Percentiles rank a stretch among this genome's conserved stretches.
Conservation (phyloP, 2,888 invertebrate species). For the Lepidochitona cinerea region DNA sequence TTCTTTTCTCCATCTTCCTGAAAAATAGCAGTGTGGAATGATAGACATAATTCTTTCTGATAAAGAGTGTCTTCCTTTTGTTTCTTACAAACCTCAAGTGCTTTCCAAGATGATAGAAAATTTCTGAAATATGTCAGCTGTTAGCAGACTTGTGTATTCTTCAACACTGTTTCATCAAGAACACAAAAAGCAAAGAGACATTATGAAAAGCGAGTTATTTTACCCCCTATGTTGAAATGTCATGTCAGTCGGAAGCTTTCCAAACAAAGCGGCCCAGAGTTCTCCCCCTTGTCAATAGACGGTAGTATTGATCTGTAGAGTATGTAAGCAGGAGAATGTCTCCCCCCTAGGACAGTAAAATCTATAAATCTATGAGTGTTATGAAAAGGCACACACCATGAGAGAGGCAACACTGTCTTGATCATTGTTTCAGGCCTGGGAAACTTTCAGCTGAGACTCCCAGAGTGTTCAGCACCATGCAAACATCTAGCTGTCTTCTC, state of each 20-base stretch:
- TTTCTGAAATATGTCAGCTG: constrained; percentile 26
- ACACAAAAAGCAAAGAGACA: constrained; percentile 3
- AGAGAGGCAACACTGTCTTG: constrained; percentile 16
- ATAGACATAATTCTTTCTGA: not conserved
- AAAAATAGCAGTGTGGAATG: not conserved
- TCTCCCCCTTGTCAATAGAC: constrained; percentile 18
- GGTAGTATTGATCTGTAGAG: constrained; percentile 20
- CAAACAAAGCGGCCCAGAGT: constrained; percentile 21
- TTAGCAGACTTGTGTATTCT: constrained; percentile 1
- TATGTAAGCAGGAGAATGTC: constrained; percentile 15
- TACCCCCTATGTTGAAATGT: constrained; percentile 16
- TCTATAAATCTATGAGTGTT: constrained; percentile 28
- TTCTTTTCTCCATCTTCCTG: not conserved
- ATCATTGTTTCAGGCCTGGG: constrained; percentile 30
- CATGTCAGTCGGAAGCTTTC: constrained; percentile 15
- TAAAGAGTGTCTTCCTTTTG: not conserved
- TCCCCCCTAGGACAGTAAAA: constrained; percentile 21
- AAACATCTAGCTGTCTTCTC: not conserved
- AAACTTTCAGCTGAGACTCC: constrained; percentile 20
- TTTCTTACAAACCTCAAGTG: not conserved
- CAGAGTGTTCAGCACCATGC: not conserved
- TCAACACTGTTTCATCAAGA: constrained; percentile 5
- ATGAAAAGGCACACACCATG: constrained; percentile 27
- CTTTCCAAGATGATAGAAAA: constrained; percentile 1
- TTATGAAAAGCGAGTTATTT: constrained; percentile 19